Conservation (phyloP, 2,888 invertebrate genomes). For the Nephrotoma appendiculata region DNA sequence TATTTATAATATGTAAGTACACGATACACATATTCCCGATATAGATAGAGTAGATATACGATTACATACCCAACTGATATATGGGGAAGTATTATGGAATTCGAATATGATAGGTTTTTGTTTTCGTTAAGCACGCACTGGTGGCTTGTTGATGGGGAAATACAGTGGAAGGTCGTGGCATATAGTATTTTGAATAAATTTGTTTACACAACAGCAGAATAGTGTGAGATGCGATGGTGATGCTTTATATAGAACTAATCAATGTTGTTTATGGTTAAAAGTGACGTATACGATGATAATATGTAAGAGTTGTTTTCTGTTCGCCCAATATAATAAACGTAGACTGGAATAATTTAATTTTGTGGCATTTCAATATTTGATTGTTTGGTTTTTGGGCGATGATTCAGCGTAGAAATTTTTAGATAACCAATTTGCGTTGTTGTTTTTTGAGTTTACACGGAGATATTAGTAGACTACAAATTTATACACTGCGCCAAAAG, state of each 20-base stretch:
- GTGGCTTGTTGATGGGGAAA: neutral
- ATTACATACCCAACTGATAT: neutral
- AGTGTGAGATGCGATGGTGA: neutral
- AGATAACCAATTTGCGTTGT: neutral
- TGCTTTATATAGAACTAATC: neutral
- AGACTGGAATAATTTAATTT: neutral
- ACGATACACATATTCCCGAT: neutral
- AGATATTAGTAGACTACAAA: too few species aligned
- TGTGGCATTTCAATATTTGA: neutral
- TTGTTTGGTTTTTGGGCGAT: neutral
- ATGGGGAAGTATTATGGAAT: neutral
- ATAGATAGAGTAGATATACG: neutral
- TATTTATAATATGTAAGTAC: neutral
- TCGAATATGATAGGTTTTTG: neutral
- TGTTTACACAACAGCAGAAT: neutral
- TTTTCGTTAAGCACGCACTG: neutral
- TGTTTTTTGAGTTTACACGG: neutral
- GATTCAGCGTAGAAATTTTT: neutral
- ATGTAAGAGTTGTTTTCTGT: neutral
- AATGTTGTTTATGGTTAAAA: neutral
- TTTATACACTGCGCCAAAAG: too few species aligned
- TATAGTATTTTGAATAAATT: neutral
- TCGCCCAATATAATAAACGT: neutral
- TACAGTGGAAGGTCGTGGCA: neutral
- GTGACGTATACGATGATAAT: neutral